Base-by-base conservation (phyloP, 2,113 vertebrate genomes). In the Urocynchramus pylzowi region DNA sequence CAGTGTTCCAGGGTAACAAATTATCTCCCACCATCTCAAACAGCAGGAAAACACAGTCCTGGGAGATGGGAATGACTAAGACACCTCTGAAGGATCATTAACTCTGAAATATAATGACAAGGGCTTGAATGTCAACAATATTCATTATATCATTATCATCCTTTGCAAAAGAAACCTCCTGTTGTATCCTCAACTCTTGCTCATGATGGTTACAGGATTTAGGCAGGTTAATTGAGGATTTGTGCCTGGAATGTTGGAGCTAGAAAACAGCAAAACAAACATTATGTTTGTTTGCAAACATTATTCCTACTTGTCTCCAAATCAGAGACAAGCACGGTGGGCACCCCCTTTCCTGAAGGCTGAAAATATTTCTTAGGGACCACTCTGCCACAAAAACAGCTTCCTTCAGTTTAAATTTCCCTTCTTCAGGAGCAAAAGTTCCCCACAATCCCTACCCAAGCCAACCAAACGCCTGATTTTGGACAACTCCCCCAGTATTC, bases 111-210 rank as follows among this genome's bases (percentile, higher is more conserved):
- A 54, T 50, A 93, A 91, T 60, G 78, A 87, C 67, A 90, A 88
- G 42, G 23, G 54, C 60, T 95, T 61, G 81, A 94, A 91, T 89
- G 70, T 67, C 82, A 94, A 91, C 70, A 90, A 45, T 83, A 94
- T 70, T 93, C 78, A 86, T 91, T 69, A 54, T 15, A 70, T 31
- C 67, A 74, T 84, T 79, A 94, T 69, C 8, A 30, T 31, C n/a
- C 70, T 73, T 87, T 70, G 44, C 50, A 42, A 57, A 91, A 87
- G 49, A 94, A 94, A 65, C 21, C n/a, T 84, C 50, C 45, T 60
- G 20, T 56, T 53, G 65, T 33, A 90, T 12, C 23, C 41, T 45
- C 53, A 69, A 2, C 20, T 88, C 54, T 19, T 73, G 57, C 70
- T 79, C 16, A 21, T 0, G 2, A 24, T 0, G n/a, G 28, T 49